Percentiles rank a stretch among this genome's conserved stretches.
Evolutionary conservation across 2,113 vertebrate species (phyloP).

Genomic region (Muscicapa adusta): DNA sequence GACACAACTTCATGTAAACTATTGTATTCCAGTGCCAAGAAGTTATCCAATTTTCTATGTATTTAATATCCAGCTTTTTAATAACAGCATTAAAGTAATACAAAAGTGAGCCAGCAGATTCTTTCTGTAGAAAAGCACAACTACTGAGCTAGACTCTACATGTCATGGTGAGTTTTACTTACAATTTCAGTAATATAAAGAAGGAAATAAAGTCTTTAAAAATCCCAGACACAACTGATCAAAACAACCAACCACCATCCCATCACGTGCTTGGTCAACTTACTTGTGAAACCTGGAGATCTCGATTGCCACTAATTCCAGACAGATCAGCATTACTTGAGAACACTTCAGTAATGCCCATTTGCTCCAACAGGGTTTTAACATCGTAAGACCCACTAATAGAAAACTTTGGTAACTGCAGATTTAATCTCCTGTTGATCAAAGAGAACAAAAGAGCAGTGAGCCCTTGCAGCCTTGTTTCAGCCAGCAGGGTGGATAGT

Average conservation of each 20-base stretch:
- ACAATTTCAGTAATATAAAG: neutral
- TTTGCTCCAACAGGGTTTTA: constrained; percentile 65
- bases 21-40: neutral
- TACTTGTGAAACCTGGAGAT: constrained; percentile 81
- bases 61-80: neutral
- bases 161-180: neutral
- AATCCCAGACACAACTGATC: neutral
- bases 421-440: constrained; percentile 53
- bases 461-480: neutral
- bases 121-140: neutral
- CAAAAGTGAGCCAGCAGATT: neutral
- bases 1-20: neutral
- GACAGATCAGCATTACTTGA: constrained; percentile 73
- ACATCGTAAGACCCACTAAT: constrained; percentile 77
- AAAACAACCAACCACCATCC: neutral
- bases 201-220: neutral
- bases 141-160: neutral
- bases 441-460: neutral
- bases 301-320: constrained; percentile 66
- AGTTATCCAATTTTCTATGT: neutral
- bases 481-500: neutral
- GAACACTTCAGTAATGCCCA: constrained; percentile 86
- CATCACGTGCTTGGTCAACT: neutral
- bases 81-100: neutral
- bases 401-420: constrained; percentile 79